Conservation (phyloP, 2,888 invertebrate species). For the Acleris laterana region DNA sequence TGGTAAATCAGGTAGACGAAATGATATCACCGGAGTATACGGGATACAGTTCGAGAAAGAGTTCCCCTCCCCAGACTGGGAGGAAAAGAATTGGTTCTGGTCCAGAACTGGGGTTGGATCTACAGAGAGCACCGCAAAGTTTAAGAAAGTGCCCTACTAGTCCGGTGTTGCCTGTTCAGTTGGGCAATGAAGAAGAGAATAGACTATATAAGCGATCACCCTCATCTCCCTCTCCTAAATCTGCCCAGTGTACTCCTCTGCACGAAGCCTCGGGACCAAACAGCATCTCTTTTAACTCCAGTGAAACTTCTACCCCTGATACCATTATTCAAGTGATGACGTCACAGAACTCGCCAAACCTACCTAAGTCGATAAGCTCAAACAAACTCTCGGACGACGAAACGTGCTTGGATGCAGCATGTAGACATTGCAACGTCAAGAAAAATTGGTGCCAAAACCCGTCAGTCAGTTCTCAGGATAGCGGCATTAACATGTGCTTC, state of each 20-base stretch:
- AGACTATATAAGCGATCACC: conserved; percentile 63
- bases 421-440: conserved; percentile 79
- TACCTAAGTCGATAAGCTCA: conserved; percentile 83
- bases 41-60: conserved; percentile 65
- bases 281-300: conserved; percentile 80
- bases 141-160: conserved; percentile 79
- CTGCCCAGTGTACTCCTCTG: conserved; percentile 72
- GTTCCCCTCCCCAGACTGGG: conserved; percentile 75
- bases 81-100: conserved; percentile 74
- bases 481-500: conserved; percentile 90
- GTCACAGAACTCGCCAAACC: conserved; percentile 65
- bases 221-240: conserved; percentile 69
- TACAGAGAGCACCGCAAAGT: conserved; percentile 57
- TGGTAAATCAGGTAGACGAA: conserved; percentile 89
- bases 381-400: conserved; percentile 86
- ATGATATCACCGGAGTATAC: conserved; percentile 83
- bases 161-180: conserved; percentile 69
- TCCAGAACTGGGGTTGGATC: conserved; percentile 73
- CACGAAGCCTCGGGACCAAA: conserved; percentile 75
- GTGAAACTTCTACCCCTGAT: conserved; percentile 81
- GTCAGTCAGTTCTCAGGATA: conserved; percentile 90
- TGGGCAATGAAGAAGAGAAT: conserved; percentile 63
- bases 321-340: conserved; percentile 80
- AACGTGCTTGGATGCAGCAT: conserved; percentile 71
- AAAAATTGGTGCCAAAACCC: conserved; percentile 87